Base-by-base conservation (phyloP, 2,888 invertebrate genomes). In the Crematogaster levior region DNA sequence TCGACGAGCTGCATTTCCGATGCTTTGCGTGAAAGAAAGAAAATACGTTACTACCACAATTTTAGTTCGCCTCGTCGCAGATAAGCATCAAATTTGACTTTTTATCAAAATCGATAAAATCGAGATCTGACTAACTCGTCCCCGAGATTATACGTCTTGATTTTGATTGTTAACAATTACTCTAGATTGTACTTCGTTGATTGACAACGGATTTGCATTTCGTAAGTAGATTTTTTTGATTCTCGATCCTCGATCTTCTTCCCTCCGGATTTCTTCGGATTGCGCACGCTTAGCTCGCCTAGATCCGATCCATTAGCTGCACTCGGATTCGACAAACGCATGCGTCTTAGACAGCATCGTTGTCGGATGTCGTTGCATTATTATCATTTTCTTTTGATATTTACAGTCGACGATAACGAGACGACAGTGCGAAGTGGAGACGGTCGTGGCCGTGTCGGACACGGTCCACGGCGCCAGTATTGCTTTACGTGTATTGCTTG, bases 401-500 rank as follows among this genome's bases (percentile, higher is more conserved):
- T 56, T 27, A 40, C 27, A 27, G n/a, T 37, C 75, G 53, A 43
- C 30, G 40, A n/a, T 21, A 24, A 56, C 18, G 63, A 7, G 27
- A 40, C 18, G 43, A 15, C 60, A 24, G 24, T 21, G 61, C 18
- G 10, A 43, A 56, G 68, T 56, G 30, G 24, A n/a, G 56, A 65
- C 6, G 18, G 30, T 53, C 66, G 68, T 12, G 40, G 10, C n/a
- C 18, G 24, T 21, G 51, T 21, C 75, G 9, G 51, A 63, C 37
- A n/a, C 10, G 27, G 6, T 48, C 21, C 51, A 65, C 27, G 68
- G 77, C 68, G 77, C 21, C 77, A 56, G 43, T 79, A 79, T 79
- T 58, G 77, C 68, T 77, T 56, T 58, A 30, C 34, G 40, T 51
- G 24, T 58, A 68, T 68, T 68, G 77, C 77, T 79, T 43, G 18